Percentiles rank a stretch among this genome's conserved stretches.
Evolutionary conservation across 2,888 invertebrate genomes (phyloP).

Genomic region (Xylocampa areola): DNA sequence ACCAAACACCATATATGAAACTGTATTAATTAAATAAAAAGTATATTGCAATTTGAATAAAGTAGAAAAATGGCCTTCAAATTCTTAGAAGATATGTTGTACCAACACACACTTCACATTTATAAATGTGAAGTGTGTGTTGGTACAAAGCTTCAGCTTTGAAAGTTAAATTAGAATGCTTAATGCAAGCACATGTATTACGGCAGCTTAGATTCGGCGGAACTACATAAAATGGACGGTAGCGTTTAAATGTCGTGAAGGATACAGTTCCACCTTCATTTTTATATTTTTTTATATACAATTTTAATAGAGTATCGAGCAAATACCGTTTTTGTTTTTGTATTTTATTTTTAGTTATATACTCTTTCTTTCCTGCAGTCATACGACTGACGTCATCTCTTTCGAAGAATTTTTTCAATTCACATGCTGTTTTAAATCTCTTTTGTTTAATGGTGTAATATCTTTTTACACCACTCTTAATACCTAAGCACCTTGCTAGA

Average conservation of each 20-base stretch:
- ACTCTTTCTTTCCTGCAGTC: conserved; percentile 22
- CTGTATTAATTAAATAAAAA: no score
- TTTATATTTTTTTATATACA: conserved; percentile 5
- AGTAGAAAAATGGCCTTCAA: no score
- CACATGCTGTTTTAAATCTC: conserved; percentile 1
- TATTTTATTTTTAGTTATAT: conserved; percentile 9
- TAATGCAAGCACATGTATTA: conserved; percentile 22
- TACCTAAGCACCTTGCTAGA: conserved; percentile 1
- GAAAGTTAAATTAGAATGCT: conserved; percentile 21
- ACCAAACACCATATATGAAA: no score
- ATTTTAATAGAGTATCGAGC: conserved; percentile 2
- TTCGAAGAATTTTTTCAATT: conserved; percentile 3
- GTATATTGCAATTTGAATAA: no score
- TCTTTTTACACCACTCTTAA: conserved; percentile 13
- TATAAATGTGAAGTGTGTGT: no score
- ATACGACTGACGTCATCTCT: conserved; percentile 17
- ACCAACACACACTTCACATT: no score
- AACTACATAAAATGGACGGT: conserved; percentile 24
- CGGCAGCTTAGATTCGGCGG: conserved; percentile 11
- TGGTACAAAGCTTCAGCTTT: no score
- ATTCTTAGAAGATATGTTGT: no score
- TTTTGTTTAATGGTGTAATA: no score
- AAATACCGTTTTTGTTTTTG: conserved; percentile 18
- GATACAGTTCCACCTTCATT: conserved; percentile 8
- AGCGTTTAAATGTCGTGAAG: conserved; percentile 18